Evolutionary conservation across 2,888 invertebrate genomes (phyloP), one percentile per base, ranked within the genome.

Genomic region (Argyresthia albistria): DNA sequence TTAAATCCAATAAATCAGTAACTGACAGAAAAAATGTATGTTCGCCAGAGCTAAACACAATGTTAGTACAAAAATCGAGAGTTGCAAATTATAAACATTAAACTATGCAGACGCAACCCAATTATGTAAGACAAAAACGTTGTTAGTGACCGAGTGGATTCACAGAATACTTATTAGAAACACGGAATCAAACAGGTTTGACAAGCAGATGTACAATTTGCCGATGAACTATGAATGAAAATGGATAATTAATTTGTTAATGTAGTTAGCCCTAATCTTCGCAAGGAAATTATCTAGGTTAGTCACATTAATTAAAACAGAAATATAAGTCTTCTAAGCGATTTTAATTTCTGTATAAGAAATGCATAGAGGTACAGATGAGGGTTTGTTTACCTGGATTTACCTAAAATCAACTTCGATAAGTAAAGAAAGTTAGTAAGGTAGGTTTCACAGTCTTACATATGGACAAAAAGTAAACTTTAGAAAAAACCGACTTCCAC

Each of bases 51-150:
- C 25, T n/a, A 12, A 7, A 35, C 47, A 35, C n/a, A 47, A 15
- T 35, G 10, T 35, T 12, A 7, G 1, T 35, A 35, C 47, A 47
- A 10, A 47, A n/a, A 47, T 11, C 47, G 35, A 47, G 35, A 3
- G 12, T 47, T 35, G 35, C 47, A 47, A 35, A 35, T 52, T 50
- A 48, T 48, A 16, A 14, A 25, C 43, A 42, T 43, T 52, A 45
- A 37, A 8, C 8, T 37, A 36, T 36, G 12, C 35, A 36, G 15
- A 15, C 43, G 54, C 46, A 39, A 36, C 39, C 42, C 11, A 15
- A 37, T 69, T 65, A 65, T 62, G 62, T 58, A 67, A 70, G 51
- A 54, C 47, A 55, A 61, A 63, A 67, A 65, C 63, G 57, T 52
- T 59, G 65, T 59, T 59, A 60, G 56, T 60, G 51, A 60, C 60